Base-by-base conservation (phyloP, 2,797 vertebrate species). In the Lophura swinhoii region DNA sequence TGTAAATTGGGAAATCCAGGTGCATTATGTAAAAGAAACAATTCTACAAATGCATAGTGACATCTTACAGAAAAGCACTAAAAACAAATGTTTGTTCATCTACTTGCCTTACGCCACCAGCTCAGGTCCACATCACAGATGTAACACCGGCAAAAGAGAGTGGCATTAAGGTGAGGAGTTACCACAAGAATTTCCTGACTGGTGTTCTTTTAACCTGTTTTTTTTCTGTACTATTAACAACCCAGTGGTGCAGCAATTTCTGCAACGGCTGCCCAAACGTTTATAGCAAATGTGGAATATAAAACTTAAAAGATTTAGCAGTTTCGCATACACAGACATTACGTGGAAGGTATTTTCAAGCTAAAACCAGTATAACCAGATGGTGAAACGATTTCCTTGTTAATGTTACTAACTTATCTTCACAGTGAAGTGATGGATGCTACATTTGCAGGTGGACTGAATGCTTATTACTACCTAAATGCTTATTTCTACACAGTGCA, bases 101-200 rank as follows among this genome's bases (percentile, higher is more conserved):
- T 26, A 53, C 44, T 68, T 62, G 87, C 41, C 75, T 90, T 83
- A 84, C 82, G 41, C 37, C 84, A 90, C 37, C 55, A 91, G 69
- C 62, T 93, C 58, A 74, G 68, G 86, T 79, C 84, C 59, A 9
- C 59, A 93, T 70, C 84, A 68, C 91, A 95, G 68, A 95, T 74
- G 80, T 87, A 93, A 77, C 39, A 72, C 0, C 87, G 95, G 91
- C 86, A 95, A 92, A 91, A 83, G 69, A 46, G 2, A 35, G 64
- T 35, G 20, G 64, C n/a, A 93, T 91, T 74, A 83, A 92, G 88
- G 93, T 69, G 66, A 48, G 82, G 84, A 93, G 87, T 84, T 91
- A 94, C 73, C 84, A 95, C 56, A 96, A 96, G 92, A 91, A 96
- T 95, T 96, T 96, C 96, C 95, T 88, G 92, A 75, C 28, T 1